Conservation (phyloP, 2,888 invertebrate genomes). For the Polydrusus pterygomalis region DNA sequence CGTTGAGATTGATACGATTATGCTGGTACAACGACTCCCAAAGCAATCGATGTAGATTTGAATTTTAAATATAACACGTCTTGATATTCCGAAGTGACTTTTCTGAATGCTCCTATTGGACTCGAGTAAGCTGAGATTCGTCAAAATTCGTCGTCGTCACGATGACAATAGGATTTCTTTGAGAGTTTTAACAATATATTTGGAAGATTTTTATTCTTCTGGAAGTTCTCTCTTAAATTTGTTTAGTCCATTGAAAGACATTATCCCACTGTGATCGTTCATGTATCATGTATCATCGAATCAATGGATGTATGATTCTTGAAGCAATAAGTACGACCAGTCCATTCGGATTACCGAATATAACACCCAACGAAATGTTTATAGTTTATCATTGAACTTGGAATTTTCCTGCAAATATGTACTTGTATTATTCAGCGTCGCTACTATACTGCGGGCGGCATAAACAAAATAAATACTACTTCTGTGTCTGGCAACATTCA, state of each 20-base stretch:
- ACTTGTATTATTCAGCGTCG: constrained; percentile 6
- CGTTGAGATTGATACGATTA: constrained; percentile 48
- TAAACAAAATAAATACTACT: constrained; percentile 2
- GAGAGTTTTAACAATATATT: not conserved
- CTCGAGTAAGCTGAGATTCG: constrained; percentile 44
- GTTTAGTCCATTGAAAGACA: too few species aligned
- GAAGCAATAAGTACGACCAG: too few species aligned
- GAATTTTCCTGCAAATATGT: not conserved
- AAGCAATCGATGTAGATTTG: constrained; percentile 52
- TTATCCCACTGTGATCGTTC: too few species aligned
- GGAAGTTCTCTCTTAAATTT: not conserved
- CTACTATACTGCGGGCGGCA: constrained; percentile 3
- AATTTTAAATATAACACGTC: constrained; percentile 54
- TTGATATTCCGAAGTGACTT: constrained; percentile 49
- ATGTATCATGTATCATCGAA: too few species aligned
- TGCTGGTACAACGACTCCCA: constrained; percentile 42
- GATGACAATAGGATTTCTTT: constrained; percentile 11
- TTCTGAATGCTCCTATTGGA: constrained; percentile 37
- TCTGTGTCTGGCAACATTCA: constrained; percentile 13
- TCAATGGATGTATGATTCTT: too few species aligned
- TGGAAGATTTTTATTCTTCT: not conserved
- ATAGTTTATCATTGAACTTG: not conserved
- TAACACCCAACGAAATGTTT: not conserved
- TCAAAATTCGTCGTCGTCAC: constrained; percentile 26
- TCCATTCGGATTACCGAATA: too few species aligned